Percentiles rank a stretch among this genome's conserved stretches.
Evolutionary conservation across 2,797 vertebrate genomes (phyloP).

Genomic region (Buphagus erythrorhynchus): DNA sequence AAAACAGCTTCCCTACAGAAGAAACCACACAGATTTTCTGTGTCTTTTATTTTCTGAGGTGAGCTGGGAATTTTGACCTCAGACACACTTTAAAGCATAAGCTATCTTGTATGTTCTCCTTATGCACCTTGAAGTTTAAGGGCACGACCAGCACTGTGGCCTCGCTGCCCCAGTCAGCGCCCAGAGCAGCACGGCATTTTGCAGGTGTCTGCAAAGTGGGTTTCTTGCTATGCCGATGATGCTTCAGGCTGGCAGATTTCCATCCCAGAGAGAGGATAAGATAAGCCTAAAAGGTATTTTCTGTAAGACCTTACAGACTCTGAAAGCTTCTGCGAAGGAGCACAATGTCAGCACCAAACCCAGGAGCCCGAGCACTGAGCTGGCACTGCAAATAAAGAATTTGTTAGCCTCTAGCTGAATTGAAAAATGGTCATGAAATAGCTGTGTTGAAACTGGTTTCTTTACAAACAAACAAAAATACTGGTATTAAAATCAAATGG

Average conservation of each 20-base stretch:
- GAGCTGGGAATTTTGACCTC: not conserved
- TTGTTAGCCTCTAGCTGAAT: not conserved
- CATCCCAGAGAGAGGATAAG: not conserved
- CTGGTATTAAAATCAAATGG: not conserved
- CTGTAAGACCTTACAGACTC: not conserved
- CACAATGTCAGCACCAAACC: not conserved
- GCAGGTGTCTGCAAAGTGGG: not conserved
- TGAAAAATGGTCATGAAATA: not conserved
- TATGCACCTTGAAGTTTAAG: not conserved
- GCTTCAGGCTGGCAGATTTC: not conserved
- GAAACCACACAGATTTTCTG: not conserved
- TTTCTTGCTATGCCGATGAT: not conserved
- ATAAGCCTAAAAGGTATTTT: not conserved
- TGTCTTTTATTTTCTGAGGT: not conserved
- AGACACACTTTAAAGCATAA: not conserved
- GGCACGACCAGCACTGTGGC: rapidly evolving
- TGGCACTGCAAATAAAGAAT: not conserved
- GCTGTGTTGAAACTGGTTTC: not conserved
- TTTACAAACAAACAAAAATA: not conserved
- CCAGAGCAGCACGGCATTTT: not conserved
- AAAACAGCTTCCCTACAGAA: not conserved
- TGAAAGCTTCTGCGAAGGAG: not conserved
- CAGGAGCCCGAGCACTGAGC: not conserved
- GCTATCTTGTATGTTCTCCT: not conserved
- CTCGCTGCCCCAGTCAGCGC: rapidly evolving